A percentile compares a stretch with the other conserved stretches of the same genome.
Conservation (phyloP, 2,888 invertebrate genomes). For the Drosophila infuscata region DNA sequence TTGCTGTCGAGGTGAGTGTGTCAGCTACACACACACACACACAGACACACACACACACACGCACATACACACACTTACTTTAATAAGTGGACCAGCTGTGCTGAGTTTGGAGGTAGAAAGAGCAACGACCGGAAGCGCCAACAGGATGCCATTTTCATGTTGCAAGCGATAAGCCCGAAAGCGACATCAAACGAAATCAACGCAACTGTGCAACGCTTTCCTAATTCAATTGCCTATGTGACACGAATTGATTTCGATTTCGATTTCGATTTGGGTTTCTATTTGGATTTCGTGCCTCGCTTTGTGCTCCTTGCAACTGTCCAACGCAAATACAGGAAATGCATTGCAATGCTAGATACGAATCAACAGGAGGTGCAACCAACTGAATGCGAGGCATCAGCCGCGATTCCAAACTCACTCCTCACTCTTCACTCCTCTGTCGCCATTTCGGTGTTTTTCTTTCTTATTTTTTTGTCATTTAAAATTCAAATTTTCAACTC, state of each 20-base stretch:
- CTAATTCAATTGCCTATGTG: conserved; percentile 71
- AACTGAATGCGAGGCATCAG: conserved; percentile 6
- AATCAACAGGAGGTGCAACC: conserved; percentile 30
- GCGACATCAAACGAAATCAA: conserved; percentile 17
- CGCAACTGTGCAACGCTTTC: conserved; percentile 35
- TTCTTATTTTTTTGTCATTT: conserved; percentile 41
- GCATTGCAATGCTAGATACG: conserved; percentile 52
- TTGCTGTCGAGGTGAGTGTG: conserved; percentile 25
- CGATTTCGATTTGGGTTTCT: conserved; percentile 29
- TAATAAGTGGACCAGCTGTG: conserved; percentile 47
- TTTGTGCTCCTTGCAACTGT: conserved; percentile 4
- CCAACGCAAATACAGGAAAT: conserved; percentile 50
- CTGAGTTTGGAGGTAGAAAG: conserved; percentile 6
- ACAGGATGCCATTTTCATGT: conserved; percentile 68
- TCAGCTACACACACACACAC: conserved; percentile 9
- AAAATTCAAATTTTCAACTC: conserved; percentile 67
- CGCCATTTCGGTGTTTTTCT: neutral
- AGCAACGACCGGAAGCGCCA: conserved; percentile 58
- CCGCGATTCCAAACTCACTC: conserved; percentile 20
- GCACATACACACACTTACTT: neutral
- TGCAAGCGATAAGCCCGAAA: conserved; percentile 59
- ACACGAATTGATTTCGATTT: conserved; percentile 69
- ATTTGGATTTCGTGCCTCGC: neutral
- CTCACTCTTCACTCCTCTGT: neutral
- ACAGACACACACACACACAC: neutral